Base-by-base conservation (phyloP, 2,888 invertebrate species). In the Stenolophus ochropezus region DNA sequence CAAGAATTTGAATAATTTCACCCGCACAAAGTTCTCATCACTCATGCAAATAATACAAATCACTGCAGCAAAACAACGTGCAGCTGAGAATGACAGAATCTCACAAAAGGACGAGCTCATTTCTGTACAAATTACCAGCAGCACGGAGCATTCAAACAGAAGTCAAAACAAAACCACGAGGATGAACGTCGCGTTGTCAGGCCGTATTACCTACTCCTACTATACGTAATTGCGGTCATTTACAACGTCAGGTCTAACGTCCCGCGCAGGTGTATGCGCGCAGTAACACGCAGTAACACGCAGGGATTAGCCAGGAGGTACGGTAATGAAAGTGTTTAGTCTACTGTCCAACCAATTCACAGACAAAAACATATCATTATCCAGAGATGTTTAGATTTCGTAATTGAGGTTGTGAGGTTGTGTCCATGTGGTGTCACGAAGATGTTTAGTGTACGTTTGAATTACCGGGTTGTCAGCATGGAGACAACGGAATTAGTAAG, bases 281-380 rank as follows among this genome's bases (percentile, higher is more conserved):
- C 27, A 33, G 18, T 56, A 42, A 49, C 65, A 16, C 25, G 14
- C 61, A 25, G 65, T 8, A 61, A 47, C 78, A 78, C 78, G 65
- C 78, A 78, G 33, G 53, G 51, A 71, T 69, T 79, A 71, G 79
- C 79, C 71, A 79, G 27, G 33, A 79, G 79, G 79, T 69, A 79
- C 20, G 61, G 4, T 77, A 77, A 77, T 77, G 77, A 79, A 79
- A 79, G 79, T 79, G 79, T 79, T 79, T 79, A 79, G 71, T 71
- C 79, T 71, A 79, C 71, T 79, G 79, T 79, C 79, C 79, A 71
- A 71, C 53, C 69, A 27, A 73, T 73, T 49, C 73, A 73, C 21
- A 49, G 16, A 71, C 77, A 61, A 77, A 61, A 77, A 77, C 61
- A 77, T 77, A 47, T 77, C 61, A 77, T 77, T 77, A 77, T 61